Conservation (phyloP, 2,888 invertebrate species). For the Dorcus hopei region DNA sequence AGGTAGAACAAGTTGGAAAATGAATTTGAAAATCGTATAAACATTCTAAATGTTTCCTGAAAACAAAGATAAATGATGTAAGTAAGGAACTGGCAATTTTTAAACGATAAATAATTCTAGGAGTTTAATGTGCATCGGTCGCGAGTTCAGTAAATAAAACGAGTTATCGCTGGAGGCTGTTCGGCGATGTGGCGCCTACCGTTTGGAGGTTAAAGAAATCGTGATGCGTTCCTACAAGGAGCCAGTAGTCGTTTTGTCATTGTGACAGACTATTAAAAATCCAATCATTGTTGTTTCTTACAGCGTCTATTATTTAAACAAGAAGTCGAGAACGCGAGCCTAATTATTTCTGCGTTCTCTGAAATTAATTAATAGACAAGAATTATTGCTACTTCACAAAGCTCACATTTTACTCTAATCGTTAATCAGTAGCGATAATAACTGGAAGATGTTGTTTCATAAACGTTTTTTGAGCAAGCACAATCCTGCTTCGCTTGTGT, state of each 20-base stretch:
- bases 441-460: background rate
- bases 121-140: conserved; percentile 27
- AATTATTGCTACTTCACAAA: conserved; percentile 1
- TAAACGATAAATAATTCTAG: conserved; percentile 26
- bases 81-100: conserved; percentile 18
- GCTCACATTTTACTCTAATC: conserved; percentile 1
- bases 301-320: conserved; percentile 5
- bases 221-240: conserved; percentile 25
- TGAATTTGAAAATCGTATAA: conserved; percentile 11
- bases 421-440: conserved; percentile 1
- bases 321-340: conserved; percentile 1
- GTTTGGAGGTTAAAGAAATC: conserved; percentile 41
- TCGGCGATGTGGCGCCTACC: conserved; percentile 44
- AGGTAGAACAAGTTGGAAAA: conserved; percentile 2
- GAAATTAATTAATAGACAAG: conserved; percentile 1
- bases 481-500: no score
- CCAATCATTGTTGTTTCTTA: conserved; percentile 23
- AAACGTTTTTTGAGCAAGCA: background rate
- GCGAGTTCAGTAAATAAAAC: conserved; percentile 24
- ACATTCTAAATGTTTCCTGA: conserved; percentile 8
- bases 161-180: conserved; percentile 33
- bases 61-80: conserved; percentile 14
- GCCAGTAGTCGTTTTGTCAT: conserved; percentile 26
- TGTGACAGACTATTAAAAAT: conserved; percentile 30
- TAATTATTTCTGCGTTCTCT: conserved; percentile 1